A percentile compares a stretch with the other conserved stretches of the same genome.
These are phyloP conservation scores for Callipepla californica DNA, from an alignment of 2,113 vertebrate genomes.

Conservation along the genomic window DNA sequence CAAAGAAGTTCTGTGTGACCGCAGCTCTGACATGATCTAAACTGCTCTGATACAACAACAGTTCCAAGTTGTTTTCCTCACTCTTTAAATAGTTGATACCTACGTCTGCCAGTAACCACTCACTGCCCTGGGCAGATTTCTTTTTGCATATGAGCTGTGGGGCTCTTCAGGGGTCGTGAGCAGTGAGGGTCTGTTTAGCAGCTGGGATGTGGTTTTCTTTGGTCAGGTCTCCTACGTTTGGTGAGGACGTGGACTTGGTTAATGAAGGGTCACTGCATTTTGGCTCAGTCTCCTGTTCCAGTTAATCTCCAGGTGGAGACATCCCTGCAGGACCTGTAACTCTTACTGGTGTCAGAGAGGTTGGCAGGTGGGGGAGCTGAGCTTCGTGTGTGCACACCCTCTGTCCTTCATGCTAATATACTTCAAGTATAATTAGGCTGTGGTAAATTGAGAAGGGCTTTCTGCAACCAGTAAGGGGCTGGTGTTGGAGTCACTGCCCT, in stretches of 20 bases:
- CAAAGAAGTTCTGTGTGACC: constrained; percentile 70
- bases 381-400: not conserved
- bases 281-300: not conserved
- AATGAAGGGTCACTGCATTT: not conserved
- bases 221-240: not conserved
- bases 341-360: not conserved
- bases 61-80: constrained; percentile 24
- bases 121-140: not conserved
- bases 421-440: constrained; percentile 10
- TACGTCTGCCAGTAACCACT: constrained; percentile 17
- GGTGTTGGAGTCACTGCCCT: rapidly evolving
- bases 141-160: not conserved
- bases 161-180: not conserved
- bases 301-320: not conserved
- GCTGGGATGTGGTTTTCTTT: constrained; percentile 21
- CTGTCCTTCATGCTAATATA: not conserved
- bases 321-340: not conserved
- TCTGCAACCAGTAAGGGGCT: not conserved
- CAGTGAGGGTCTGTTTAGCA: not conserved
- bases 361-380: not conserved
- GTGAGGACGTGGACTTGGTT: not conserved
- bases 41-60: constrained; percentile 24
- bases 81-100: constrained; percentile 49
- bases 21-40: constrained; percentile 47
- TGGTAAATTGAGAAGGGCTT: not conserved